Base-by-base conservation (phyloP, 2,797 vertebrate species). In the Alfaro cultratus region DNA sequence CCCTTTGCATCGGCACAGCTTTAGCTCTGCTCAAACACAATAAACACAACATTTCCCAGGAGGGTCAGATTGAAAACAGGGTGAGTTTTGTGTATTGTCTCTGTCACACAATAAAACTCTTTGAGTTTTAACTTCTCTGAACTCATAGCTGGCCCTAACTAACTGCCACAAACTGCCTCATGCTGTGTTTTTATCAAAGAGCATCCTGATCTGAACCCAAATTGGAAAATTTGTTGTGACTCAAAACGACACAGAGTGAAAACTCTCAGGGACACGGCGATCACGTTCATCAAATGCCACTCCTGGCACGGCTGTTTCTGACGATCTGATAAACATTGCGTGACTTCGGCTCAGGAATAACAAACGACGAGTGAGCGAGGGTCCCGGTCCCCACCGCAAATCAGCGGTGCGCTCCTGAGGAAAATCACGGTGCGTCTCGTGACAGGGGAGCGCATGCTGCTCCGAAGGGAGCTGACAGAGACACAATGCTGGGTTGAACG, bases 321-420 rank as follows among this genome's bases (percentile, higher is more conserved):
- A 76, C 75, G 67, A 82, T 92, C 88, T 93, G 90, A 93, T 94
- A 93, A 95, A 94, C 93, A 93, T 88, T 85, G 92, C 91, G 88
- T 94, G 93, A 94, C 91, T 18, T 90, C 53, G 57, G 89, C 55
- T 85, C 53, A 85, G 86, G 82, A 92, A 92, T 92, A 94, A 94
- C 93, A 94, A 91, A 94, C 70, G 84, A 26, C 85, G 85, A 91
- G 86, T 1, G 80, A 89, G 86, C 75, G 86, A 87, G 90, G 87
- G 86, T 84, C 91, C 51, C 26, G 41, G 73, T 55, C 71, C 62
- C 12, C 55, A 12, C 88, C 89, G 74, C 60, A 60, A 86, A 87
- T 85, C 36, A 43, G 41, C 83, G 74, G 77, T 80, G 83, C 21
- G 12, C 88, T 82, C 85, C 77, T 78, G 85, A 91, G 85, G 84